Conservation (phyloP, 2,797 vertebrate genomes). For the Syncerus caffer region DNA sequence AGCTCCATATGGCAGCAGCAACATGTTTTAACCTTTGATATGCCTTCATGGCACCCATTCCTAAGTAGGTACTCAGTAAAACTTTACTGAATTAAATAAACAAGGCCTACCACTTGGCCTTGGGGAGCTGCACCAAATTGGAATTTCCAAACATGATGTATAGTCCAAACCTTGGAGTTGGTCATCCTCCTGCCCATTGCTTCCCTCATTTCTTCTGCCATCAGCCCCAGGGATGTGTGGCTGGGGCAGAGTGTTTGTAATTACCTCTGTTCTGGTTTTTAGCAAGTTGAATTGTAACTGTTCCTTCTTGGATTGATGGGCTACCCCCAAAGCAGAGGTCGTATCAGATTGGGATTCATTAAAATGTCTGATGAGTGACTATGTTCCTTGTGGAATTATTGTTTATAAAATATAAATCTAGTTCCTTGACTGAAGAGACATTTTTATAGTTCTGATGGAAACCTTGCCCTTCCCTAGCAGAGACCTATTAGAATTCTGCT, state of each 20-base stretch:
- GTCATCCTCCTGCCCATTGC: neutral
- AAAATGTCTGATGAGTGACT: slow-evolving; percentile 57
- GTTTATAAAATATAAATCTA: slow-evolving; percentile 12
- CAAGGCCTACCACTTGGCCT: neutral
- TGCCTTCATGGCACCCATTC: neutral
- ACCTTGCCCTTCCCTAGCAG: neutral
- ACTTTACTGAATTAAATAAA: neutral
- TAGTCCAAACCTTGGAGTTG: neutral
- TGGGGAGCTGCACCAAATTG: slow-evolving; percentile 26
- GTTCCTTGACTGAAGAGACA: neutral
- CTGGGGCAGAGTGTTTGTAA: neutral
- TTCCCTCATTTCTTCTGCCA: neutral
- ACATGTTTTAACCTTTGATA: neutral
- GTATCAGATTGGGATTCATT: slow-evolving; percentile 41
- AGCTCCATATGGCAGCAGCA: neutral
- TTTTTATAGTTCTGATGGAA: neutral
- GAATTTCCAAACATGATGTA: neutral
- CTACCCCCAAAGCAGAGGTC: neutral
- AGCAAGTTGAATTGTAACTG: slow-evolving; percentile 16
- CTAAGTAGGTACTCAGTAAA: neutral
- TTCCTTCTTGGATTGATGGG: slow-evolving; percentile 28
- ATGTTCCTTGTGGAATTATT: slow-evolving; percentile 45
- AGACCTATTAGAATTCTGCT: neutral
- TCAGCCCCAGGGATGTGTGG: neutral
- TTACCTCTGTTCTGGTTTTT: slow-evolving; percentile 35